A percentile compares a stretch with the other conserved stretches of the same genome.
These are phyloP conservation scores for Pammene aurita DNA, from an alignment of 2,888 invertebrate species.

Conservation along the genomic window DNA sequence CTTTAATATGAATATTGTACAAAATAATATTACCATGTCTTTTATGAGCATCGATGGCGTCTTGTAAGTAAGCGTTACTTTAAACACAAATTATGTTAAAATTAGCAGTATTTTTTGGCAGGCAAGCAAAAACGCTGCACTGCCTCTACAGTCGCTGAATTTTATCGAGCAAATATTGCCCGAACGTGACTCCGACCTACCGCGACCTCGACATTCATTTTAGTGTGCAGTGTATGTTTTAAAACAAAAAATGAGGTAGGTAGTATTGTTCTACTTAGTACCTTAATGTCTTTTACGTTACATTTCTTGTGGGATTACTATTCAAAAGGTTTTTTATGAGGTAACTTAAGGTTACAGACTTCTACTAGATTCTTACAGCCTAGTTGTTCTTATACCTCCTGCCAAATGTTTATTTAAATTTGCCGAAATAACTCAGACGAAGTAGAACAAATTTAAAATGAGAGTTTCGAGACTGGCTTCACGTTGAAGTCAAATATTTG, in stretches of 20 bases:
- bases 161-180: slow-evolving; percentile 76
- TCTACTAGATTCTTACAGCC: neutral
- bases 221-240: slow-evolving; percentile 37
- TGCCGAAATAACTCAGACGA: neutral
- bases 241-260: slow-evolving; percentile 12
- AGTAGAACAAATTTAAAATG: slow-evolving; percentile 8
- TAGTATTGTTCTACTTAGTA: neutral
- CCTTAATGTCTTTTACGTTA: neutral
- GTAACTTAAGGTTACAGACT: no score
- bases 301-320: neutral
- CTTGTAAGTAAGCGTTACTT: neutral
- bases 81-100: slow-evolving; percentile 1
- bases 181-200: slow-evolving; percentile 66
- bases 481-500: slow-evolving; percentile 17
- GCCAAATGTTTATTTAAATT: no score
- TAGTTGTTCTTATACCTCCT: no score
- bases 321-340: no score
- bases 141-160: slow-evolving; percentile 67
- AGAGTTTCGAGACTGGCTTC: slow-evolving; percentile 11
- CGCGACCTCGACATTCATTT: slow-evolving; percentile 39
- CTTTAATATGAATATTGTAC: no score
- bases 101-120: slow-evolving; percentile 26
- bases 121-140: slow-evolving; percentile 50
- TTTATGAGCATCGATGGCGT: no score
- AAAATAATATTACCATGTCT: no score